Percentiles rank a stretch among this genome's conserved stretches.
phyloP scores from a whole-genome alignment of 2,797 vertebrate species.

The Nyctalus aviator region DNA sequence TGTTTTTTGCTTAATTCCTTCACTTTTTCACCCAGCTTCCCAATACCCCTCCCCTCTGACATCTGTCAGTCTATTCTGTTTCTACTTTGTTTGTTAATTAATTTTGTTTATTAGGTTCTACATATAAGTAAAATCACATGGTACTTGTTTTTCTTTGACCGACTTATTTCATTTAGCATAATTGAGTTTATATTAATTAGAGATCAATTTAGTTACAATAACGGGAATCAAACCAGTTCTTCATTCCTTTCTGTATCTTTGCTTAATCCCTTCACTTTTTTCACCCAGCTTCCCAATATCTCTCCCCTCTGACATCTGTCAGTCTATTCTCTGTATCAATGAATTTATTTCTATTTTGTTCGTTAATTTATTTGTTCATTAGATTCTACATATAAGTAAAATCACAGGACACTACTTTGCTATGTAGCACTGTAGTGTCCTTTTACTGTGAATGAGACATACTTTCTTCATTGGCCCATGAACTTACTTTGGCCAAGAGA shows the following conservation, averaged over 20 bases:
- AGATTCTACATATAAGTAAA: too few species aligned
- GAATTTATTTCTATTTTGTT: too few species aligned
- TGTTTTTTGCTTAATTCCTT: background rate
- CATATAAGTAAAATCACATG: background rate
- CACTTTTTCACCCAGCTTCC: background rate
- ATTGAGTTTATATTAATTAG: background rate
- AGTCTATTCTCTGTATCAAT: too few species aligned
- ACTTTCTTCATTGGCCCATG: background rate
- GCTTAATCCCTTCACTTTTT: too few species aligned
- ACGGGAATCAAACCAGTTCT: background rate
- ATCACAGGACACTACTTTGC: background rate
- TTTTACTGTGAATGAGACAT: fast-evolving
- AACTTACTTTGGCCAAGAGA: background rate
- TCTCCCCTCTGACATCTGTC: too few species aligned
- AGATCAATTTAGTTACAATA: background rate
- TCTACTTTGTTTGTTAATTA: background rate
- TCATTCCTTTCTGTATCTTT: background rate
- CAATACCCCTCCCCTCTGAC: background rate
- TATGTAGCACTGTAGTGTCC: fast-evolving
- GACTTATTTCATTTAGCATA: background rate
- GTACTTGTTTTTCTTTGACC: background rate
- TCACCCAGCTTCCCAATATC: too few species aligned
- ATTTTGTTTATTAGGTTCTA: background rate
- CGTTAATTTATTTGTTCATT: too few species aligned
- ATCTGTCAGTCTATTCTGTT: background rate